Evolutionary conservation across 1,140 invertebrate species (phyloP).

Genomic region (Caligus rogercresseyi): DNA sequence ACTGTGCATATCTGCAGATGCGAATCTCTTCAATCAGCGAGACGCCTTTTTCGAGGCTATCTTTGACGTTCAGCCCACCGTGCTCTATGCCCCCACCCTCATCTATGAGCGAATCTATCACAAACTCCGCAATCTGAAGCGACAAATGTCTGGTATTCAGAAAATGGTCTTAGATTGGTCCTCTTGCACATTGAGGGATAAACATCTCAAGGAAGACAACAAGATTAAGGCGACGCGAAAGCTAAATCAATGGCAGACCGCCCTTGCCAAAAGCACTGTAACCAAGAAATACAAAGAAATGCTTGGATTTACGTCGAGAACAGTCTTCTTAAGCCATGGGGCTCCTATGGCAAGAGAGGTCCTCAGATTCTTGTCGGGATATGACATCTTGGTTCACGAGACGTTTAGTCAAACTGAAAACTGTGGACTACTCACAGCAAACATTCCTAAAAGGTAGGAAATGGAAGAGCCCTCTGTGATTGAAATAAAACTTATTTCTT

Average conservation of each 20-base stretch:
- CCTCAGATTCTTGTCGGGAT: slow-evolving; percentile 12
- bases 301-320: background rate
- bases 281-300: slow-evolving; percentile 16
- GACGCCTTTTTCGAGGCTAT: slow-evolving; percentile 6
- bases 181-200: background rate
- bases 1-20: background rate
- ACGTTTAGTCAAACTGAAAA: slow-evolving; percentile 2
- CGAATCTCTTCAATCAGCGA: background rate
- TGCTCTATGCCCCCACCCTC: slow-evolving; percentile 6
- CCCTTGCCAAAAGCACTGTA: slow-evolving; percentile 11
- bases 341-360: slow-evolving; percentile 5
- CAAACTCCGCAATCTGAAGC: background rate
- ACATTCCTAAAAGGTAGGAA: slow-evolving; percentile 7
- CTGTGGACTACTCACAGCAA: slow-evolving; percentile 7
- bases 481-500: background rate
- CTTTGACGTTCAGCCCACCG: background rate
- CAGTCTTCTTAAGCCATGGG: slow-evolving; percentile 5
- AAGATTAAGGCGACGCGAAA: background rate
- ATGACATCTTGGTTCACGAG: slow-evolving; percentile 17
- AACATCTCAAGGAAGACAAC: background rate
- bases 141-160: slow-evolving; percentile 1
- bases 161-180: slow-evolving; percentile 15
- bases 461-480: background rate
- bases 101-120: slow-evolving; percentile 18
- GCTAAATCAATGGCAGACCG: slow-evolving; percentile 2